These are phyloP conservation scores for Dryas iulia DNA, from an alignment of 1,140 invertebrate species.

Conservation along the genomic window DNA sequence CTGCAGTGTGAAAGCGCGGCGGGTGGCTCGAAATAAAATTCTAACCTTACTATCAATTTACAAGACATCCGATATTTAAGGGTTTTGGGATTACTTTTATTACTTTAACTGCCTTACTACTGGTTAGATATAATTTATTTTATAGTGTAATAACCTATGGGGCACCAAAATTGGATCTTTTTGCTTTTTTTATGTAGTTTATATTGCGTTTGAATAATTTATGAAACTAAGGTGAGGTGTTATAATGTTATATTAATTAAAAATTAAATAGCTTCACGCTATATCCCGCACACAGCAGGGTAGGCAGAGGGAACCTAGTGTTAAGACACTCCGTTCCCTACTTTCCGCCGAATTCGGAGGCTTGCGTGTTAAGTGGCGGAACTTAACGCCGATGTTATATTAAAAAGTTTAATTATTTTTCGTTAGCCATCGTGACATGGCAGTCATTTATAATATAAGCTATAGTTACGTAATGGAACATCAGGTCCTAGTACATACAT, in stretches of 20 bases:
- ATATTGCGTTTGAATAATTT: neutral
- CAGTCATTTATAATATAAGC: too few species aligned
- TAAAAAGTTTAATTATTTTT: too few species aligned
- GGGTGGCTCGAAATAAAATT: constrained; percentile 4
- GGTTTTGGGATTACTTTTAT: constrained; percentile 6
- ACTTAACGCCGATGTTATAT: too few species aligned
- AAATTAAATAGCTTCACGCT: neutral
- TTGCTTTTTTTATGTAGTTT: neutral
- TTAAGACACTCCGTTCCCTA: too few species aligned
- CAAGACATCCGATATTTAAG: constrained; percentile 1
- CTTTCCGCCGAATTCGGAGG: too few species aligned
- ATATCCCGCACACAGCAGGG: too few species aligned
- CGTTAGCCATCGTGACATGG: too few species aligned
- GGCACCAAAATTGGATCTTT: neutral
- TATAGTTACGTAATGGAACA: too few species aligned
- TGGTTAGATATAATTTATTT: constrained; percentile 4
- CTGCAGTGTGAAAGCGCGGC: neutral
- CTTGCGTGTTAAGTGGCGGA: too few species aligned
- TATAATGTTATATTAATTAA: neutral
- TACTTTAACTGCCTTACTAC: constrained; percentile 2
- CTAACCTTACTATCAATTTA: constrained; percentile 5
- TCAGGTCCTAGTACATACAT: too few species aligned
- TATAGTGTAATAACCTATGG: neutral
- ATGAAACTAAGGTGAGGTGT: neutral
- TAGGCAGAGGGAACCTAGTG: too few species aligned